Conservation (phyloP, 2,113 vertebrate genomes). For the Rafetus swinhoei region DNA sequence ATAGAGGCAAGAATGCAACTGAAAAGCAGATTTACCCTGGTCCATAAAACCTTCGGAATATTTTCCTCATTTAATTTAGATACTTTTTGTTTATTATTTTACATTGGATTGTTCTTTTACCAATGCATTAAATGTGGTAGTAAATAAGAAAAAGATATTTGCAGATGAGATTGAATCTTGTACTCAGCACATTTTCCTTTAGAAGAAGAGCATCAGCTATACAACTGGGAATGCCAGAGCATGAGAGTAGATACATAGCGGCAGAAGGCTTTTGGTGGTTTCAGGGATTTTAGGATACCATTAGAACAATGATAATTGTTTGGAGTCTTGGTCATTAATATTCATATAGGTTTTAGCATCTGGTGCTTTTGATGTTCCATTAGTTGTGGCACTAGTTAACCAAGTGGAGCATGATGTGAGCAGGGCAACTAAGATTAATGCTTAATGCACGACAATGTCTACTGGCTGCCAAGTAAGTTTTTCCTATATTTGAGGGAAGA, state of each 20-base stretch:
- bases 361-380: not conserved
- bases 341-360: not conserved
- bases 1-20: not conserved
- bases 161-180: not conserved
- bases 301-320: not conserved
- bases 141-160: not conserved
- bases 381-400: not conserved
- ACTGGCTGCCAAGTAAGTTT: rapidly evolving
- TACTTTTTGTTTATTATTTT: not conserved
- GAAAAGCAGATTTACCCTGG: rapidly evolving
- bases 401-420: not conserved
- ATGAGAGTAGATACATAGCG: not conserved
- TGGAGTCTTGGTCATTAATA: not conserved
- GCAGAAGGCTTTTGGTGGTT: not conserved
- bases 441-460: not conserved
- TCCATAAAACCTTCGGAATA: not conserved
- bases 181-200: rapidly evolving
- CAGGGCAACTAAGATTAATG: not conserved
- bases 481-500: not conserved
- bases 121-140: not conserved
- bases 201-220: not conserved
- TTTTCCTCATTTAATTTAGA: not conserved
- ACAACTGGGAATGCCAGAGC: rapidly evolving
- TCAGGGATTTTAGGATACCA: not conserved
- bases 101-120: not conserved